Evolutionary conservation across 2,888 invertebrate species (phyloP), one percentile per base, ranked within the genome.

Genomic region (Oscheius sp.): DNA sequence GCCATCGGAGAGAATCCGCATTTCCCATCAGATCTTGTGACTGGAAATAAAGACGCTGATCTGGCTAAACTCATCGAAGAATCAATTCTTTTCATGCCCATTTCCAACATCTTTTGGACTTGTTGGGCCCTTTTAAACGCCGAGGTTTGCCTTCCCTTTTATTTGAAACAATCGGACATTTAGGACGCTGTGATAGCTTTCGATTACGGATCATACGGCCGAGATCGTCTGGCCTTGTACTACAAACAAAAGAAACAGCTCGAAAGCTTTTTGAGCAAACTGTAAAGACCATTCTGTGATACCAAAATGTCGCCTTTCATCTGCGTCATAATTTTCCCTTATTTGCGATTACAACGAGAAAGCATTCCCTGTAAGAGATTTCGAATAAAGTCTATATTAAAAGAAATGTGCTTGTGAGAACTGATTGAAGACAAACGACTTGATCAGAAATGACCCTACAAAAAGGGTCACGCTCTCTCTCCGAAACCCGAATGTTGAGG

Each of bases 111-210:
- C 27, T 80, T 80, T 72, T 80, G 78, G 80, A 68, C 74, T 3
- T 75, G 75, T 53, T 80, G 80, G 80, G 72, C 78, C 1, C 67
- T 80, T 4, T 65, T 80, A 23, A 79, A 80, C 57, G 80, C 78
- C 1, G 80, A 80, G 64, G n/a, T n/a, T n/a, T n/a, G n/a, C n/a
- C n/a, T n/a, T n/a, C n/a, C n/a, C n/a, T n/a, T n/a, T n/a, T n/a
- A n/a, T n/a, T n/a, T n/a, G n/a, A n/a, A n/a, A n/a, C n/a, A n/a
- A n/a, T n/a, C n/a, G n/a, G n/a, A n/a, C n/a, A n/a, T n/a, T n/a
- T n/a, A n/a, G n/a, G 71, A 74, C 58, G 74, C 79, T 2, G 73
- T 72, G 8, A 76, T 78, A 45, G 50, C 69, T 10, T 79, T 77
- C 55, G 78, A 75, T 46, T 79, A 79, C 42, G 68, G 65, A 8